Base-by-base conservation (phyloP, 2,888 invertebrate species). In the Trypoxylon attenuatum region DNA sequence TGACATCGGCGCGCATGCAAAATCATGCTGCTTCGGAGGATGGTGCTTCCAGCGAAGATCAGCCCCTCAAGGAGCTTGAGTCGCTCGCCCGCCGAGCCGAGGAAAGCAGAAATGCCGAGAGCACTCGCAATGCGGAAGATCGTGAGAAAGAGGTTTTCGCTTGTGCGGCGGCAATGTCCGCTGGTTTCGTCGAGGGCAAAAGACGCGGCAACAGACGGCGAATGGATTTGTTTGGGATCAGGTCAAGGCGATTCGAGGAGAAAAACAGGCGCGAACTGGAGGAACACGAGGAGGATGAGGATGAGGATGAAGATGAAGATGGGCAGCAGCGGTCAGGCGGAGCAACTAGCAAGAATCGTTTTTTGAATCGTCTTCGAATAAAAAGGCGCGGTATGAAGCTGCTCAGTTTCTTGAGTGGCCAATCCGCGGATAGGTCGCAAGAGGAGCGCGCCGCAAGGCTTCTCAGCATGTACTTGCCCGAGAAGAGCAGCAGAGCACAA, bases 381-480 rank as follows among this genome's bases (percentile, higher is more conserved):
- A 77, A 84, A 10, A 78, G 82, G 27, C 76, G 84, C 13, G 82
- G 86, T 47, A 76, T 82, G 55, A 85, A 83, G 56, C 69, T 86
- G 23, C 59, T 86, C n/a, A 82, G 81, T 27, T 86, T 87, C n/a
- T 64, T 87, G 1, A 83, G 85, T 57, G 84, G 84, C 1, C 83
- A 78, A 58, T 68, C 79, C 1, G 74, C 83, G 13, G 83, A 81
- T 59, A 76, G 73, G 27, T 80, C 82, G 47, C 84, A 84, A 25
- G 87, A 87, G 38, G 86, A 86, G 46, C 79, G 85, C 2, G 80
- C 84, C 1, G 73, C 83, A 2, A 78, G 82, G 47, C 62, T 85
- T 1, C 46, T 86, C 10, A 81, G 79, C 43, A 82, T 84, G 77
- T 85, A 85, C 58, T 78, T 81, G 74, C 79, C 86, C 10, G 85